Evolutionary conservation across 2,113 vertebrate species (phyloP).

Genomic region (Morone chrysops): DNA sequence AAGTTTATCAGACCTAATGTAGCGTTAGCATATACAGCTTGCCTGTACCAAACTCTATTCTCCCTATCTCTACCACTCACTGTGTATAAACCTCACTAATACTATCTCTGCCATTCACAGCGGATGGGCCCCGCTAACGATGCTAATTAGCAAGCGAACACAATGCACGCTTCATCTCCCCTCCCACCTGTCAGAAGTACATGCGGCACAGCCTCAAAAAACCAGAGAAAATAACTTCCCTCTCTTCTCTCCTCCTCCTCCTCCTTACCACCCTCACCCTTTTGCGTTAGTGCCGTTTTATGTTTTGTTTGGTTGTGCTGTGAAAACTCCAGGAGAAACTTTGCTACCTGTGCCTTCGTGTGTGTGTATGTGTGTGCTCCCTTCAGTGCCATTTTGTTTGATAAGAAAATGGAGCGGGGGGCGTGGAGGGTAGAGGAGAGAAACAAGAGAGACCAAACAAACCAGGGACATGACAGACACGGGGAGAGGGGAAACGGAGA

Average conservation of each 20-base stretch:
- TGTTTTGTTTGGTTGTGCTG: conserved; percentile 78
- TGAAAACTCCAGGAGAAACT: conserved; percentile 77
- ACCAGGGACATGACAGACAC: conserved; percentile 49
- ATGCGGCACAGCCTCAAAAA: conserved; percentile 69
- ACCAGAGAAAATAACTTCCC: conserved; percentile 77
- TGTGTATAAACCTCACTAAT: conserved; percentile 70
- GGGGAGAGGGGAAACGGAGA: conserved; percentile 34
- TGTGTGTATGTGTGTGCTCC: conserved; percentile 7
- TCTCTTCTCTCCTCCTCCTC: conserved; percentile 66
- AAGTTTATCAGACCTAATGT: conserved; percentile 80
- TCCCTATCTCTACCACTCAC: conserved; percentile 73
- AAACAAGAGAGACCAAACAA: conserved; percentile 64
- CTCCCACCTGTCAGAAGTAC: conserved; percentile 82
- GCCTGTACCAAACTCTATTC: conserved; percentile 47
- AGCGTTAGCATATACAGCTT: conserved; percentile 72
- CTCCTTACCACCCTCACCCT: conserved; percentile 51
- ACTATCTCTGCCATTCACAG: conserved; percentile 78
- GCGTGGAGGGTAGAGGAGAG: conserved; percentile 6
- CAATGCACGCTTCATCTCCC: conserved; percentile 82
- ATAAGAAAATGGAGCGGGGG: conserved; percentile 43
- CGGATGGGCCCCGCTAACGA: conserved; percentile 79
- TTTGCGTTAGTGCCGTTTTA: conserved; percentile 66
- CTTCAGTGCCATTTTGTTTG: conserved; percentile 53
- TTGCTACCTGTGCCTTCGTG: conserved; percentile 64
- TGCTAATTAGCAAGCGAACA: conserved; percentile 83